Evolutionary conservation across 1,140 invertebrate genomes (phyloP).

Genomic region (Bombyx mandarina): DNA sequence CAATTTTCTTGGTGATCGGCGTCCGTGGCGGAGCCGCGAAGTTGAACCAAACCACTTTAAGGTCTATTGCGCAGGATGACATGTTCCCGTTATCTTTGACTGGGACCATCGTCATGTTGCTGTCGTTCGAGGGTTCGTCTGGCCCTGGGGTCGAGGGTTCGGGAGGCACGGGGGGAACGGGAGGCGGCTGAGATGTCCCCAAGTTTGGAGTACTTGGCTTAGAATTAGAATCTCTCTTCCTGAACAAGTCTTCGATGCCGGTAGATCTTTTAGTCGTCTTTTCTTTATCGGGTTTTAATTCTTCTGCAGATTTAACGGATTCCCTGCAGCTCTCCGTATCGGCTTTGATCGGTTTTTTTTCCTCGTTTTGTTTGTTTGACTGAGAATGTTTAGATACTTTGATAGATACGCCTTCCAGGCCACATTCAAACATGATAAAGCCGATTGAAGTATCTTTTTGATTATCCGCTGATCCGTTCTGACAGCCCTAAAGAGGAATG

Average conservation of each 20-base stretch:
- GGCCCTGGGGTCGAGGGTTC: slow-evolving; percentile 41
- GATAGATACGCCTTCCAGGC: slow-evolving; percentile 89
- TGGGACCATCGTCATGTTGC: slow-evolving; percentile 43
- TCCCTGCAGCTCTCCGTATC: slow-evolving; percentile 67
- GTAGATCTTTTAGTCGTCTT: slow-evolving; percentile 40
- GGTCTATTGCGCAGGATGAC: slow-evolving; percentile 86
- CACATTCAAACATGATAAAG: slow-evolving; percentile 98
- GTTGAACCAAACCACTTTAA: slow-evolving; percentile 96
- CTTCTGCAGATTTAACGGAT: slow-evolving; percentile 69
- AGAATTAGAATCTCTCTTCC: slow-evolving; percentile 60
- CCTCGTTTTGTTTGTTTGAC: slow-evolving; percentile 80
- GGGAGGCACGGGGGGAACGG: slow-evolving; percentile 21
- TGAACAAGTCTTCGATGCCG: slow-evolving; percentile 66
- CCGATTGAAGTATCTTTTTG: slow-evolving; percentile 82
- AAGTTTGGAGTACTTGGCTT: slow-evolving; percentile 68
- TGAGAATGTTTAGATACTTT: slow-evolving; percentile 84
- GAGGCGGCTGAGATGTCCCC: slow-evolving; percentile 40
- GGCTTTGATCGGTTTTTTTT: slow-evolving; percentile 57
- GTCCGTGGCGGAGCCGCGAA: slow-evolving; percentile 96
- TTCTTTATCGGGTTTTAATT: slow-evolving; percentile 60
- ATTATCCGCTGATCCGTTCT: slow-evolving; percentile 39
- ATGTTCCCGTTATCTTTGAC: slow-evolving; percentile 76
- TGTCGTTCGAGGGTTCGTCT: slow-evolving; percentile 45
- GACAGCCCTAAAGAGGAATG: slow-evolving; percentile 30
- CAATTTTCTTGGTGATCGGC: slow-evolving; percentile 94